phyloP scores from a whole-genome alignment of 2,113 vertebrate species.

The Oryzias javanicus region DNA sequence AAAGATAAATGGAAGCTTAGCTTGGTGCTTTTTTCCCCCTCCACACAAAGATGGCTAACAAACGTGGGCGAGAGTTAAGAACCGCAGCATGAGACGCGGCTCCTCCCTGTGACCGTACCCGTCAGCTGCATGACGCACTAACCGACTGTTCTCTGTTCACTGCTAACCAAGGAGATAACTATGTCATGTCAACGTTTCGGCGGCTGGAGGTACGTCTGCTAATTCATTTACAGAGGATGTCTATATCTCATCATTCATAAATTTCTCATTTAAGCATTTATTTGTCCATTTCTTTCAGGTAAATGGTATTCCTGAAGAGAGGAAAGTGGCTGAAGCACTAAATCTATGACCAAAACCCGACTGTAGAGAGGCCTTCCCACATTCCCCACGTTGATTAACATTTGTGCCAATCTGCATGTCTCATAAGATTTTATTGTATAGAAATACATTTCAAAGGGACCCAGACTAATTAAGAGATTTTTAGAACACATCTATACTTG shows the following conservation, averaged over 20 bases:
- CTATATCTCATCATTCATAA: not conserved
- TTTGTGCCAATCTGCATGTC: constrained; percentile 68
- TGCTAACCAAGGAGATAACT: constrained; percentile 98
- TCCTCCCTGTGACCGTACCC: constrained; percentile 49
- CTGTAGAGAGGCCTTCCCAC: constrained; percentile 2
- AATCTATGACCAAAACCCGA: constrained; percentile 81
- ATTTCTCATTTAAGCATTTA: not conserved
- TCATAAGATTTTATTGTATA: constrained; percentile 25
- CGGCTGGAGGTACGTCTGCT: constrained; percentile 92
- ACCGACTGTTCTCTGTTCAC: constrained; percentile 78
- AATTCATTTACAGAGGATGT: not conserved
- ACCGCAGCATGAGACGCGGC: constrained; percentile 14
- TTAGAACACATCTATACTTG: constrained; percentile 44
- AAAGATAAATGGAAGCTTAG: too few relatives aligned
- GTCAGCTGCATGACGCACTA: constrained; percentile 54
- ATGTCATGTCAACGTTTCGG: constrained; percentile 98
- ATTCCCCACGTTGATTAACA: constrained; percentile 19
- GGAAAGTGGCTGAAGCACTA: constrained; percentile 93
- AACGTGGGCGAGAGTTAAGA: too few relatives aligned
- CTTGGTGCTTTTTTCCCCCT: too few relatives aligned
- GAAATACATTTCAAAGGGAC: constrained; percentile 23
- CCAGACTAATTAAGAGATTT: constrained; percentile 28
- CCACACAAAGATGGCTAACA: too few relatives aligned
- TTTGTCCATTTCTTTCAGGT: constrained; percentile 77
- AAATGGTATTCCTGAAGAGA: constrained; percentile 99